These are phyloP conservation scores for silkworm (Bombyx mori) DNA, from an alignment of 1,140 invertebrate genomes.

Conservation along the genomic window ASM3026992v2 NC_085126.1:2794501-2795000, in stretches of 20 bases:
- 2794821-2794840: constrained; percentile 64
- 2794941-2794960: too few species aligned
- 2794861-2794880: constrained; percentile 33
- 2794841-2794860: constrained; percentile 59
- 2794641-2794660: constrained; percentile 54
- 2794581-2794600: constrained; percentile 47
- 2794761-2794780: constrained; percentile 36
- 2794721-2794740: constrained; percentile 59
- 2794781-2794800: constrained; percentile 46
- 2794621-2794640: constrained; percentile 53
- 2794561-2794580: constrained; percentile 41
- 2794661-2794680: constrained; percentile 42
- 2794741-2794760: constrained; percentile 57
- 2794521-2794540: constrained; percentile 42
- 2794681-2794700: constrained; percentile 52
- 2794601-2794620: constrained; percentile 46
- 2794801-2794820: constrained; percentile 62
- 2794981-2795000: too few species aligned
- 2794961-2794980: too few species aligned
- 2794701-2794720: constrained; percentile 52
- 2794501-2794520: constrained; percentile 57
- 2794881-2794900: constrained; percentile 32
- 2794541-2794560: constrained; percentile 40
- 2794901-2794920: too few species aligned
- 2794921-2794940: too few species aligned